Evolutionary conservation across 2,113 vertebrate genomes (phyloP), one percentile per base, ranked within the genome.

Genomic region (Sclerurus mexicanus): DNA sequence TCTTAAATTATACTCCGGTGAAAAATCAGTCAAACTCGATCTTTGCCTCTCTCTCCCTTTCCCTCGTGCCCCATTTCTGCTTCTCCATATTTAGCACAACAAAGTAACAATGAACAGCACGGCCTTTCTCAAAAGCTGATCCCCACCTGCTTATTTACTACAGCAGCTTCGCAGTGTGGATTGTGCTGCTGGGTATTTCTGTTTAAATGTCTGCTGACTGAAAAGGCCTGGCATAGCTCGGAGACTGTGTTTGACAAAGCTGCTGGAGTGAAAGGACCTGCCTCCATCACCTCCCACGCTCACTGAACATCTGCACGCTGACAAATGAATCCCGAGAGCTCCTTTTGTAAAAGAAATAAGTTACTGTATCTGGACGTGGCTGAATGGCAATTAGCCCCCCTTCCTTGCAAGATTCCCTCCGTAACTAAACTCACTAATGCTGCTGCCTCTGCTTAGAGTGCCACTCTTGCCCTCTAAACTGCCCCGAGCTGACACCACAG

Each of bases 1-100:
- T 97, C 96, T 96, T 94, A 97, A 97, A 97, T 95, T 86, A 95
- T 31, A 62, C 82, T 89, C 79, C 18, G 27, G 78, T 62, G 92
- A 95, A 97, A 96, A 87, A 85, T 82, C 87, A 96, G 89, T 86
- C 62, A 97, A 94, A 93, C 33, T 73, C 28, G 12, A 42, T 92
- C 67, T 75, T 72, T 64, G 47, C 74, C 72, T 76, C 74, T 31
- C 23, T 68, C 60, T 91, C n/a, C 63, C 53, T 64, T 44, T 87
- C 79, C 79, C 75, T 80, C 0, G 37, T 79, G 75, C 53, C 86
- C 67, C 49, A 93, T 96, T 96, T 53, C 60, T 66, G 42, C 59
- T 91, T 96, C 82, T 83, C 81, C 67, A 33, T 56, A 76, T 83
- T 87, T 80, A 95, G 85, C 75, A 91, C 87, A 59, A 85, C 55